These are phyloP conservation scores for Anniella stebbinsi DNA, from an alignment of 2,797 vertebrate genomes.

Conservation along the genomic window DNA sequence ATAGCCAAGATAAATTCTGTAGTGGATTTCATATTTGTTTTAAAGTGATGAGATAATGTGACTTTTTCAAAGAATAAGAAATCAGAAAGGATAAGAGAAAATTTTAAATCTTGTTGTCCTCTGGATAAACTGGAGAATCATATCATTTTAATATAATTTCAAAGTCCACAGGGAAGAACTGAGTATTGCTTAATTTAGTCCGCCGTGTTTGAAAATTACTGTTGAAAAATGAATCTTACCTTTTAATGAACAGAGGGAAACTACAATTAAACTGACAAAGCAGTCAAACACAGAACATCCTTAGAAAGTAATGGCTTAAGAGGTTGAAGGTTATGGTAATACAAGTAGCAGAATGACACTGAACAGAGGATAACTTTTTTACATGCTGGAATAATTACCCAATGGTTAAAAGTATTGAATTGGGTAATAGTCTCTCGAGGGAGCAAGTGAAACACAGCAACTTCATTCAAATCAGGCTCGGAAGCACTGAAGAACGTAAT, in stretches of 20 bases:
- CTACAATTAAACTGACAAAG: conserved; percentile 42
- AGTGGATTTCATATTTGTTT: not conserved
- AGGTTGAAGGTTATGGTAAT: not conserved
- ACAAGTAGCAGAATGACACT: not conserved
- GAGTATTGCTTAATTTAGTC: conserved; percentile 19
- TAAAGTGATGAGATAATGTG: not conserved
- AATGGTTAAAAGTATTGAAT: not conserved
- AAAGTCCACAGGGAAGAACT: not conserved
- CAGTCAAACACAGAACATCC: conserved; percentile 32
- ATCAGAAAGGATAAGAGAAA: not conserved
- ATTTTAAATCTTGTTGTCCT: not conserved
- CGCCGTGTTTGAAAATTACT: not conserved
- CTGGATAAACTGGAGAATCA: rapidly evolving
- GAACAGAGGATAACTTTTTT: not conserved
- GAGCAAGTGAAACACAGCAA: not conserved
- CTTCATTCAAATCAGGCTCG: not conserved
- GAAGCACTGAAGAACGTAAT: not conserved
- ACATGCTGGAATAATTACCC: conserved; percentile 5
- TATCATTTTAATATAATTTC: not conserved
- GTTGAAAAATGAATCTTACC: not conserved
- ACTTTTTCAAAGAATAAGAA: not conserved
- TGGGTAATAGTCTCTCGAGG: not conserved
- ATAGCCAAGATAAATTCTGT: not conserved
- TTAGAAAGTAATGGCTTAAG: not conserved
- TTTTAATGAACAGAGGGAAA: conserved; percentile 33